Evolutionary conservation across 1,140 invertebrate species (phyloP), one percentile per base, ranked within the genome.

Genomic region (Penaeus chinensis): DNA sequence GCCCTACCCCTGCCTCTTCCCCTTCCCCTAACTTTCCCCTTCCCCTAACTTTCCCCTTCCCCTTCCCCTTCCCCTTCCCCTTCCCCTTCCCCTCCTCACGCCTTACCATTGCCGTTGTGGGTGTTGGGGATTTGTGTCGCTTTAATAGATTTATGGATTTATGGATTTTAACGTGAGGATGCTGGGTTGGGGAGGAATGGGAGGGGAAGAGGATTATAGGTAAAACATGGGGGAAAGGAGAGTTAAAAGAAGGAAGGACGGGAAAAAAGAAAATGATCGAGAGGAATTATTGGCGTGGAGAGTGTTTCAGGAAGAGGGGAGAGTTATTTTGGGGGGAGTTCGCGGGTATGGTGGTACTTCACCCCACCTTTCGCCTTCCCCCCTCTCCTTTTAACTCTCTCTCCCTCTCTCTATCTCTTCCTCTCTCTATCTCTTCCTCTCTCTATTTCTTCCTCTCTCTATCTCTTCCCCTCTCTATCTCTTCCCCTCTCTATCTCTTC

Each of bases 31-130:
- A 22, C 42, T 11, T 60, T 22, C 32, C 42, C 24, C 24, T 27
- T 37, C 7, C 47, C 54, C 42, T 13, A 19, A 2, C 42, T 7
- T 54, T 60, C 42, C 47, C 78, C 42, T 80, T 8, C 78, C 60
- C 78, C 78, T 60, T 80, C 37, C 47, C 47, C 76, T 78, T 24
- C 76, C 61, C 76, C 42, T 77, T 13, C 76, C 19, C 16, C 42
- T 54, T 13, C 76, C 61, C 37, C 42, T 47, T 24, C 76, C 11
- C 42, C 7, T n/a, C 3, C 16, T 37, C 47, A 54, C 37, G 47
- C 77, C 27, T n/a, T 22, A 13, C 42, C n/a, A 22, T 42, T 22
- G 19, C 11, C 76, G 47, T 27, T 47, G 24, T 24, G 24, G 24
- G 74, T 42, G 24, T 32, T 77, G 22, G 37, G 74, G 37, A 32